These are phyloP conservation scores for Diploscapter pachys DNA, from an alignment of 1,140 invertebrate genomes.

Conservation along the genomic window DNA sequence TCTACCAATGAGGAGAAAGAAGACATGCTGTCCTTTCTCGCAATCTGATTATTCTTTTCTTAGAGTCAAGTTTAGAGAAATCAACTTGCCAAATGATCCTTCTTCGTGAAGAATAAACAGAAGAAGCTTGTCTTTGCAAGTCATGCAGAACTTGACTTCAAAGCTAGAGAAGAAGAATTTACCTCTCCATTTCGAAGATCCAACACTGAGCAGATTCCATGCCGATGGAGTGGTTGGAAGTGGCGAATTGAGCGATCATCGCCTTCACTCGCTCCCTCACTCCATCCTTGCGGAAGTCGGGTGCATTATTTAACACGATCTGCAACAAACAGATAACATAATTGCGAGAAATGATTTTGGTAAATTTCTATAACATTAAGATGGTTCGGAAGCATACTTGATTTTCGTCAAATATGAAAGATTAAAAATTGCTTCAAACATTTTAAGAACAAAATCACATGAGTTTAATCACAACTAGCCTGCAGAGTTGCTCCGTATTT, in stretches of 20 bases:
- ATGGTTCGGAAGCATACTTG: too few species aligned
- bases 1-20: too few species aligned
- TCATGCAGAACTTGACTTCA: background rate
- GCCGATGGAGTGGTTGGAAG: slow-evolving; percentile 70
- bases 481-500: slow-evolving; percentile 40
- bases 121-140: too few species aligned
- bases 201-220: slow-evolving; percentile 82
- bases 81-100: too few species aligned
- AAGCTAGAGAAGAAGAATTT: slow-evolving; percentile 52
- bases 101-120: too few species aligned
- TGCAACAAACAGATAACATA: slow-evolving; percentile 17
- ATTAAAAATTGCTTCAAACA: too few species aligned
- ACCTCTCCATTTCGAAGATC: slow-evolving; percentile 77
- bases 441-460: too few species aligned
- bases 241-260: slow-evolving; percentile 74
- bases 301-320: slow-evolving; percentile 69
- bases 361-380: background rate
- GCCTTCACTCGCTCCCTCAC: slow-evolving; percentile 76
- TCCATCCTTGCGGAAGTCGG: slow-evolving; percentile 77
- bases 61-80: too few species aligned
- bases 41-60: too few species aligned
- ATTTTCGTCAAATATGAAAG: too few species aligned
- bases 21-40: too few species aligned
- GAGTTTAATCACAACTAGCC: slow-evolving; percentile 27
- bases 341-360: background rate